These are phyloP conservation scores for Dorcus hopei DNA, from an alignment of 2,888 invertebrate species.

Conservation along the genomic window DNA sequence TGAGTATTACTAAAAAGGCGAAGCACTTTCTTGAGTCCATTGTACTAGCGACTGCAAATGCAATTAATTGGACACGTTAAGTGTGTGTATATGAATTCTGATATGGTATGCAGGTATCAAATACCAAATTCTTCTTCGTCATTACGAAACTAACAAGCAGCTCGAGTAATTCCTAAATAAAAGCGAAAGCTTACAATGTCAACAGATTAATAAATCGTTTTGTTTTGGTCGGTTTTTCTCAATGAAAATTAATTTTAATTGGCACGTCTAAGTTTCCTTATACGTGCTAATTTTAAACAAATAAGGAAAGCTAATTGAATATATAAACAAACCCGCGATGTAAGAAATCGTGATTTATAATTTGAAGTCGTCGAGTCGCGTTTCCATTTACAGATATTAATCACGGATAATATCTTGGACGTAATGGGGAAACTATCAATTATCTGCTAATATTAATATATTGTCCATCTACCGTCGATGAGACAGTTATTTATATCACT, in stretches of 20 bases:
- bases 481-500: conserved; percentile 23
- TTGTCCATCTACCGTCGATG: conserved; percentile 16
- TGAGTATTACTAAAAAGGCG: too few species aligned
- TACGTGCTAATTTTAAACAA: background rate
- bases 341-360: background rate
- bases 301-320: background rate
- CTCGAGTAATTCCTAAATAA: too few species aligned
- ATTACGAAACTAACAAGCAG: too few species aligned
- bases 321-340: background rate
- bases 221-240: too few species aligned
- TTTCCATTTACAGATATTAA: conserved; percentile 13
- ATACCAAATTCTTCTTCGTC: too few species aligned
- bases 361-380: background rate
- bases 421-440: conserved; percentile 13
- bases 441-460: conserved; percentile 19
- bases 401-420: conserved; percentile 14
- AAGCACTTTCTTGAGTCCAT: too few species aligned
- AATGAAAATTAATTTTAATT: background rate
- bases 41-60: too few species aligned
- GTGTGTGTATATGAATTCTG: too few species aligned
- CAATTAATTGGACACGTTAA: too few species aligned
- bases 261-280: background rate
- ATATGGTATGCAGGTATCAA: too few species aligned
- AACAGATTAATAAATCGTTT: too few species aligned
- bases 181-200: too few species aligned